Evolutionary conservation across 23 tunicate genomes (phyloP).

Genomic region (Trididemnum nubilum): DNA sequence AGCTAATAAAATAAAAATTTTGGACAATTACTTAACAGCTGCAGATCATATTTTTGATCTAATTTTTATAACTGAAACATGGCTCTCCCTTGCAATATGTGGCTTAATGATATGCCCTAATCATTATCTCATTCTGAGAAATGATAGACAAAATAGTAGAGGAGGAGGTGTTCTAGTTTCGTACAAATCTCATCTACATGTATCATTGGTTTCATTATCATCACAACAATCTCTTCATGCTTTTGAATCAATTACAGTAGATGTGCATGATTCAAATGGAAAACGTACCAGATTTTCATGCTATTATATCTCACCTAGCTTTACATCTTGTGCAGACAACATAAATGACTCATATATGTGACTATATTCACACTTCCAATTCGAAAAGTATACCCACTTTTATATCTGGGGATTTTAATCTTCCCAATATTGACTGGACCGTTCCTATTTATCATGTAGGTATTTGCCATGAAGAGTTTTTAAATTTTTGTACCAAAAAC

Average conservation of each 20-base stretch:
- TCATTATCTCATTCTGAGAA: not conserved
- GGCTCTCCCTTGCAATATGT: not conserved
- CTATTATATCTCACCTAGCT: not conserved
- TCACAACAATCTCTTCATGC: not conserved
- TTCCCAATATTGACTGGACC: not conserved
- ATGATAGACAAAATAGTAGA: not conserved
- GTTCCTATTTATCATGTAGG: too few relatives aligned
- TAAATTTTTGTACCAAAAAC: too few relatives aligned
- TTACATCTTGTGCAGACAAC: too few relatives aligned
- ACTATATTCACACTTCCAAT: too few relatives aligned
- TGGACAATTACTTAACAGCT: not conserved
- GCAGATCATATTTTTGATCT: not conserved
- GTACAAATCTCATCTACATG: not conserved
- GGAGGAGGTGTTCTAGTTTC: not conserved
- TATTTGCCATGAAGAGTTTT: too few relatives aligned
- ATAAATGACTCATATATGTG: too few relatives aligned
- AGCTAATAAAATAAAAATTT: not conserved
- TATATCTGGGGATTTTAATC: not conserved
- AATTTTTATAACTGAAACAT: not conserved
- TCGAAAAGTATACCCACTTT: not conserved
- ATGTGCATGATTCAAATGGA: not conserved
- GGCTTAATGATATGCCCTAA: not conserved
- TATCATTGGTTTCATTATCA: not conserved
- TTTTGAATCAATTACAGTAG: not conserved
- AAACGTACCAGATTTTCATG: not conserved